Conservation (phyloP, 1,140 invertebrate genomes). For the Stenopsyche tienmushanensis region DNA sequence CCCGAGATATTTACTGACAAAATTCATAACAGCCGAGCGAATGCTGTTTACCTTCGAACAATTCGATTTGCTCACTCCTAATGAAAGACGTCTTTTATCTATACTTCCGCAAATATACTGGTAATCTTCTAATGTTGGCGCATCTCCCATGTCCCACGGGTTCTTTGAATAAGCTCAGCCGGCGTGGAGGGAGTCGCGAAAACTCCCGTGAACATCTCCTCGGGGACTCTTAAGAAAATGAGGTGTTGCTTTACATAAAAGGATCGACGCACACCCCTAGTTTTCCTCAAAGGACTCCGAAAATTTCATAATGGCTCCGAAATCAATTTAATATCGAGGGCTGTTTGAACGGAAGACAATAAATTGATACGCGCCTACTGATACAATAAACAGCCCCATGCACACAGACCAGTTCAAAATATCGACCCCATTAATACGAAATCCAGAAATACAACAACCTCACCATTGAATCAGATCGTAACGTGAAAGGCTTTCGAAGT, state of each 20-base stretch:
- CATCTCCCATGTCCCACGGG: background rate
- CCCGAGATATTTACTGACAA: no score
- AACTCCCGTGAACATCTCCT: conserved; percentile 1
- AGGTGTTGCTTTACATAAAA: conserved; percentile 19
- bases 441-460: no score
- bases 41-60: no score
- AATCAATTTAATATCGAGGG: background rate
- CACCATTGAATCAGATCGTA: no score
- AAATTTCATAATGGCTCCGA: background rate
- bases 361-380: no score
- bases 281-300: background rate
- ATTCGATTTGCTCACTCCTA: no score
- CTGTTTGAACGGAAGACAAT: no score
- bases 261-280: background rate
- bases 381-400: no score
- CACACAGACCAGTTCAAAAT: no score
- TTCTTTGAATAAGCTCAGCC: background rate
- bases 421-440: no score
- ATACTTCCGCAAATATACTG: background rate
- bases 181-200: conserved; percentile 3
- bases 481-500: no score
- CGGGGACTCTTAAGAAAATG: conserved; percentile 21
- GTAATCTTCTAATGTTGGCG: background rate
- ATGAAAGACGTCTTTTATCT: background rate
- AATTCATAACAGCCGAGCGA: no score